These are phyloP conservation scores for Drosophila dunni DNA, from an alignment of 1,140 invertebrate genomes.

Conservation along the genomic window DNA sequence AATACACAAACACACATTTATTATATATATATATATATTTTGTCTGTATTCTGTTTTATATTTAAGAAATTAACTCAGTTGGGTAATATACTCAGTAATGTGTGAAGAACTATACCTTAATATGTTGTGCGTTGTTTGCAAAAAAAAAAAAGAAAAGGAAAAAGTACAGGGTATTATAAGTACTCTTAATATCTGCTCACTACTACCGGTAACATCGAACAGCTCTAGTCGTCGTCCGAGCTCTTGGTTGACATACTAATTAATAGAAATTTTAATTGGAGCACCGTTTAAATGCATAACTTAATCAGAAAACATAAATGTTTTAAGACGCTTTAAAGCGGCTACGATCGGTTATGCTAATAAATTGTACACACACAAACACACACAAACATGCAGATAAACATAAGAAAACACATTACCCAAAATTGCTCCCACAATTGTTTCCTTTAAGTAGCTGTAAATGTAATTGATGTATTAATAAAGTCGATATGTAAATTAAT, in stretches of 20 bases:
- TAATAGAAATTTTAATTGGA: neutral
- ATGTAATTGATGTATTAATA: conserved; percentile 44
- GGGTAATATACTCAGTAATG: neutral
- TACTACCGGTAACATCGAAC: neutral
- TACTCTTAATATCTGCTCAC: neutral
- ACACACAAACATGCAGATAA: conserved; percentile 1
- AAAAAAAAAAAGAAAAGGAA: neutral
- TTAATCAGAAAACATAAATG: conserved; percentile 14
- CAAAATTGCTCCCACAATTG: conserved; percentile 18
- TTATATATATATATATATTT: neutral
- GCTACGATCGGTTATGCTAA: conserved; percentile 9
- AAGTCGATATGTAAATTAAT: conserved; percentile 28
- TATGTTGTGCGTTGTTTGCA: neutral
- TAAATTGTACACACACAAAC: neutral
- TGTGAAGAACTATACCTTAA: neutral
- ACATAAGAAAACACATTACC: conserved; percentile 1
- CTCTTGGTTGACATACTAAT: conserved; percentile 22
- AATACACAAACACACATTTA: neutral
- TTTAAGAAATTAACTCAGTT: neutral
- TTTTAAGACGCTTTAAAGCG: conserved; percentile 11
- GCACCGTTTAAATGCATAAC: conserved; percentile 13
- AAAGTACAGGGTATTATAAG: neutral
- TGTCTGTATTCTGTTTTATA: neutral
- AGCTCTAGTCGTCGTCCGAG: conserved; percentile 38
- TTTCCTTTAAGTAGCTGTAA: conserved; percentile 33